Conservation (phyloP, 2,113 vertebrate genomes). For the Mirza zaza region DNA sequence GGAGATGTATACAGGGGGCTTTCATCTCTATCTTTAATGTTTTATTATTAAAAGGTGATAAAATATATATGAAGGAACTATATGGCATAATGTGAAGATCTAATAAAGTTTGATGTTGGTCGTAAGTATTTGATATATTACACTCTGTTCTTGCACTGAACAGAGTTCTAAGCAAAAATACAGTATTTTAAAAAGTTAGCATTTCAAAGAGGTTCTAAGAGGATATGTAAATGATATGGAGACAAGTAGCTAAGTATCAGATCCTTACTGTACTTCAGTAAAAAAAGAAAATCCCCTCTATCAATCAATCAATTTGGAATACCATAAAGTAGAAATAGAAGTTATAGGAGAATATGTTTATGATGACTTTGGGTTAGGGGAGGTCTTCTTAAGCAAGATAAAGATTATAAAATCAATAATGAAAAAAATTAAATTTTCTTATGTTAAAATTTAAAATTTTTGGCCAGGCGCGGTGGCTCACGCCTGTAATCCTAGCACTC, state of each 20-base stretch:
- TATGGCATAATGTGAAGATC: not conserved
- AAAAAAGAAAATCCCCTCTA: not conserved
- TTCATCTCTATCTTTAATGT: not conserved
- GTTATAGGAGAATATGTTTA: not conserved
- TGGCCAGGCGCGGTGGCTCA: no score
- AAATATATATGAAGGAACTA: conserved; percentile 2
- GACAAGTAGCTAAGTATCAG: not conserved
- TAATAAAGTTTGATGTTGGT: not conserved
- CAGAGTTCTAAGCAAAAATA: not conserved
- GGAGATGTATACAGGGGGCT: not conserved
- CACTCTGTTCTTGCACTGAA: not conserved
- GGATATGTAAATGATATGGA: not conserved
- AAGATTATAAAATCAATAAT: not conserved
- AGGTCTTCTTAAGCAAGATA: not conserved
- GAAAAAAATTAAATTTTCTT: not conserved
- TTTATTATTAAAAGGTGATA: conserved; percentile 10
- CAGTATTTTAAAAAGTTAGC: not conserved
- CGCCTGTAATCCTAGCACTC: no score
- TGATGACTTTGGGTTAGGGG: not conserved
- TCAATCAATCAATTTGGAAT: not conserved
- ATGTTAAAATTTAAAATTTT: not conserved
- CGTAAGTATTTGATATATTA: not conserved
- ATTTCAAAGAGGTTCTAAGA: conserved; percentile 15
- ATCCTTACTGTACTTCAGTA: not conserved
- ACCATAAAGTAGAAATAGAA: not conserved